Percentiles rank a stretch among this genome's conserved stretches.
Conservation (phyloP, 2,888 invertebrate genomes). For the Clostera curtula region DNA sequence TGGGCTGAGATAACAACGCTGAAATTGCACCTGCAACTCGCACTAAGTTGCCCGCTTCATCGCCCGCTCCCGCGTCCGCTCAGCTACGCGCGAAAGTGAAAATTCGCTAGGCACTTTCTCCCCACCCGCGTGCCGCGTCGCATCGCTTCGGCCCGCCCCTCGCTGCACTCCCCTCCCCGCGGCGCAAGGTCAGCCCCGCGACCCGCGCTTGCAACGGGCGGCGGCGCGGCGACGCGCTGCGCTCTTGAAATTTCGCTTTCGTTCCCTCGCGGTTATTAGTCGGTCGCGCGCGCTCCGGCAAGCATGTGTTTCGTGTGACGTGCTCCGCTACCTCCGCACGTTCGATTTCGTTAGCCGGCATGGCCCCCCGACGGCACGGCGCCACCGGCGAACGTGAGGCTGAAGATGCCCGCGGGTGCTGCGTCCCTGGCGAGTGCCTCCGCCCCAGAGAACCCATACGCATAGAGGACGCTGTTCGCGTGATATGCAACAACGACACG, state of each 20-base stretch:
- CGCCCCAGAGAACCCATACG: slow-evolving; percentile 79
- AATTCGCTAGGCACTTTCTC: slow-evolving; percentile 70
- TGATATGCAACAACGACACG: slow-evolving; percentile 95
- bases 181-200: slow-evolving; percentile 57
- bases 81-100: slow-evolving; percentile 62
- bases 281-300: slow-evolving; percentile 74
- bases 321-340: slow-evolving; percentile 50
- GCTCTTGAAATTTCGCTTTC: slow-evolving; percentile 83
- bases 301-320: slow-evolving; percentile 76
- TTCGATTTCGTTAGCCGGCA: slow-evolving; percentile 66
- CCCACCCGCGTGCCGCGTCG: slow-evolving; percentile 45
- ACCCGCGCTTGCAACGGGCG: slow-evolving; percentile 55
- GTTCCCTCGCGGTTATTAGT: slow-evolving; percentile 76
- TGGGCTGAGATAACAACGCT: too few species aligned
- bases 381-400: slow-evolving; percentile 64
- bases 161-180: slow-evolving; percentile 42
- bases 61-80: slow-evolving; percentile 43
- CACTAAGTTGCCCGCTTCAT: slow-evolving; percentile 20
- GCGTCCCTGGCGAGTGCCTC: slow-evolving; percentile 89
- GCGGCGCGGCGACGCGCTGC: slow-evolving; percentile 63
- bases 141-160: slow-evolving; percentile 47
- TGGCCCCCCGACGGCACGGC: slow-evolving; percentile 71
- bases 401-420: slow-evolving; percentile 80
- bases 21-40: too few species aligned
- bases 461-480: slow-evolving; percentile 87